Evolutionary conservation across 1,140 invertebrate genomes (phyloP).

Genomic region (Dendroctonus valens): DNA sequence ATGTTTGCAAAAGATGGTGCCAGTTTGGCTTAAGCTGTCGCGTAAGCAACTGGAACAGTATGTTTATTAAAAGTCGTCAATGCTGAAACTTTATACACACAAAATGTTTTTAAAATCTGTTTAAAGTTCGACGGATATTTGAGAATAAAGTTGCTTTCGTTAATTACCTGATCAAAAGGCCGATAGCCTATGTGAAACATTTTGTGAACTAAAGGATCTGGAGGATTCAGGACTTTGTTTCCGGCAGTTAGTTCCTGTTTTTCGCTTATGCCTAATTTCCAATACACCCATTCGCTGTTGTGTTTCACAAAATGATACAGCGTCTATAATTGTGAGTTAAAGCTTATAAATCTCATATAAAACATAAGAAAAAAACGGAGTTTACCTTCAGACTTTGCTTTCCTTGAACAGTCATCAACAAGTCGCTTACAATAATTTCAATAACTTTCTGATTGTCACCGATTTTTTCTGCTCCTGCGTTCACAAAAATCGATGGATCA

Average conservation of each 20-base stretch:
- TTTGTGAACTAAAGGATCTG: slow-evolving; percentile 63
- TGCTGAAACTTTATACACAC: background rate
- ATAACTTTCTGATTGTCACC: slow-evolving; percentile 53
- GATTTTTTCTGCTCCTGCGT: slow-evolving; percentile 52
- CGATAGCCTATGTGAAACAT: slow-evolving; percentile 74
- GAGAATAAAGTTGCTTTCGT: slow-evolving; percentile 4
- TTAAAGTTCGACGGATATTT: background rate
- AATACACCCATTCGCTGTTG: slow-evolving; percentile 65
- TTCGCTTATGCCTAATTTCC: slow-evolving; percentile 56
- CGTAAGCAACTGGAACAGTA: slow-evolving; percentile 30
- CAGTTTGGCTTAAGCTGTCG: slow-evolving; percentile 56
- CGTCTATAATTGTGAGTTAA: slow-evolving; percentile 53
- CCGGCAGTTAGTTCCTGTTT: slow-evolving; percentile 36
- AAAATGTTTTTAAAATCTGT: background rate
- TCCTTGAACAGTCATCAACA: slow-evolving; percentile 56
- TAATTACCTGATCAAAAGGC: slow-evolving; percentile 67
- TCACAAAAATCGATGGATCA: slow-evolving; percentile 45
- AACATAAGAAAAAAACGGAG: background rate
- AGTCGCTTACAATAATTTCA: slow-evolving; percentile 57
- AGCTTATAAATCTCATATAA: background rate
- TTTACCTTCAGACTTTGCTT: slow-evolving; percentile 57
- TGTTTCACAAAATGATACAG: slow-evolving; percentile 66
- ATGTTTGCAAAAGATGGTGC: slow-evolving; percentile 54
- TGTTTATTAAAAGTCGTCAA: background rate
- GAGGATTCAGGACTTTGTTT: slow-evolving; percentile 53